These are phyloP conservation scores for Pegoplata infirma DNA, from an alignment of 2,888 invertebrate genomes.

Conservation along the genomic window DNA sequence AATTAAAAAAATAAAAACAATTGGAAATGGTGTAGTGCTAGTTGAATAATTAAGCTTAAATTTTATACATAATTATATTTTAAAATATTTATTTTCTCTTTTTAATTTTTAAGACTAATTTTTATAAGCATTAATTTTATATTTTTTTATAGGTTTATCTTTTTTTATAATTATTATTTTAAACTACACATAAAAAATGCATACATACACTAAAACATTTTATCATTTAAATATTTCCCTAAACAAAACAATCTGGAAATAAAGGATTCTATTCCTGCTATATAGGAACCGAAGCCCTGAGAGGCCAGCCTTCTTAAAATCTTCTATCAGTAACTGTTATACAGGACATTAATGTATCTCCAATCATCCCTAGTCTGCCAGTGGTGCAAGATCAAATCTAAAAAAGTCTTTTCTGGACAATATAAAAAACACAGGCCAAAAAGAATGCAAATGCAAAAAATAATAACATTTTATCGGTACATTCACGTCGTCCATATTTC, in stretches of 20 bases:
- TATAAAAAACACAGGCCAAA: conserved; percentile 93
- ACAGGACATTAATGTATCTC: neutral
- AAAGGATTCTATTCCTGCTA: conserved; percentile 18
- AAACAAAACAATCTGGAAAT: conserved; percentile 53
- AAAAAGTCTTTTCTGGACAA: conserved; percentile 93
- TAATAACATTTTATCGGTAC: conserved; percentile 95
- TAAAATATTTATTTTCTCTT: conserved; percentile 41
- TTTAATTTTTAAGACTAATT: conserved; percentile 31
- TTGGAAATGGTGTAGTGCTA: too few relatives aligned
- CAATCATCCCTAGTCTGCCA: too few relatives aligned
- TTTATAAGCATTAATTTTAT: conserved; percentile 44
- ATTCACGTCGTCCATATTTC: conserved; percentile 95
- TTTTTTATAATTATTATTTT: neutral
- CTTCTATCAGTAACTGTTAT: neutral
- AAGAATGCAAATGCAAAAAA: conserved; percentile 93
- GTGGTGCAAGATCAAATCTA: conserved; percentile 75
- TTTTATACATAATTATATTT: neutral
- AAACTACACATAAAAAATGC: conserved; percentile 44
- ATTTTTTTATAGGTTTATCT: conserved; percentile 15
- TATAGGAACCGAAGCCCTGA: conserved; percentile 24
- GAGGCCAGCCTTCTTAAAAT: conserved; percentile 39
- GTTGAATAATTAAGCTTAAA: too few relatives aligned
- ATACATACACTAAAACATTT: conserved; percentile 43
- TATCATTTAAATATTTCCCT: conserved; percentile 39
- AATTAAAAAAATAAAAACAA: too few relatives aligned